Evolutionary conservation across 2,797 vertebrate species (phyloP).

Genomic region (Pteropus rufus): DNA sequence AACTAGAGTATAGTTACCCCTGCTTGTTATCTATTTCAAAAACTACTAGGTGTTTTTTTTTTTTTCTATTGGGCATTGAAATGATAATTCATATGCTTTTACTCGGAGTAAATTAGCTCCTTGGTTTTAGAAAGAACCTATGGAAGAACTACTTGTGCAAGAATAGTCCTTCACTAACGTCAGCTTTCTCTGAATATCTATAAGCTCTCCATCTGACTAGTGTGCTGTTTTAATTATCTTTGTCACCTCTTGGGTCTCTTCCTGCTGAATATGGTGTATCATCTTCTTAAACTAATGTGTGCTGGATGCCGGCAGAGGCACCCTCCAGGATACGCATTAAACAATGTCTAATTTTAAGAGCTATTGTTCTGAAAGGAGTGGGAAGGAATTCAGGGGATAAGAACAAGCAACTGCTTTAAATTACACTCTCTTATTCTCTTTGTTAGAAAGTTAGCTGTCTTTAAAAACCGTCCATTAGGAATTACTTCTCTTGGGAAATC

Average conservation of each 20-base stretch:
- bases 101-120: background rate
- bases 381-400: background rate
- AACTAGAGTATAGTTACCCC: background rate
- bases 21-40: background rate
- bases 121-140: background rate
- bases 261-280: background rate
- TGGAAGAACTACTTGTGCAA: background rate
- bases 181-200: background rate
- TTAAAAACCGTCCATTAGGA: background rate
- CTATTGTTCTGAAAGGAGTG: background rate
- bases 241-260: background rate
- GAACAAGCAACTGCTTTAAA: conserved; percentile 23
- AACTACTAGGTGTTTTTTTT: background rate
- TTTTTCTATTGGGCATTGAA: background rate
- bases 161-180: background rate
- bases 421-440: background rate
- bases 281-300: background rate
- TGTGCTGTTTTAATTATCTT: background rate
- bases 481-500: conserved; percentile 22
- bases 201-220: background rate
- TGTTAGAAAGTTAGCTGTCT: conserved; percentile 41
- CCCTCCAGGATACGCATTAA: background rate
- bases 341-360: background rate
- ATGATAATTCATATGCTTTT: background rate
- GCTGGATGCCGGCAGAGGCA: background rate